Base-by-base conservation (phyloP, 37 sponge, comb jelly and placozoan species). In the Geodia barretti region DNA sequence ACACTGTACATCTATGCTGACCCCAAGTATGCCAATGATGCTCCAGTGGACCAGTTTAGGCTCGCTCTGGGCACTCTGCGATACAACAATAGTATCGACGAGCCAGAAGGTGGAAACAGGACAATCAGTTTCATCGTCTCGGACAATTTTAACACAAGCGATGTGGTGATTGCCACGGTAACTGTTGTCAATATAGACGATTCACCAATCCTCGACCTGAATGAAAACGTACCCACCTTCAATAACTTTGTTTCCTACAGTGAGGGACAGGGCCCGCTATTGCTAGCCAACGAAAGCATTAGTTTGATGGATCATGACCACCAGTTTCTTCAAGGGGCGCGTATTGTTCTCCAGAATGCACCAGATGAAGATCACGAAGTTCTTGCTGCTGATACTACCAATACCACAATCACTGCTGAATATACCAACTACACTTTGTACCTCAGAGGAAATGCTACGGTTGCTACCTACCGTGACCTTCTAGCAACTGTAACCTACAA, bases 61-160 rank as follows among this genome's bases (percentile, higher is more conserved):
- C 75, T 86, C 3, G 97, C 84, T 0, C 77, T 96, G 17, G 58
- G 83, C 39, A 85, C 83, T 24, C 62, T 84, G 8, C 71, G 24
- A 2, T 96, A 90, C 83, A 90, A 90, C 69, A 96, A 96, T 86
- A 79, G 76, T 32, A 76, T 96, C 11, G 91, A 96, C 68, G 93
- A 93, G 63, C 93, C 93, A n/a, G 59, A 61, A 54, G 83, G 73
- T 3, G 94, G 89, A 17, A 31, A 72, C 14, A 73, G 97, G 25
- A 73, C 76, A 0, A 39, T 96, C 35, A 72, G 80, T 24, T 89
- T 96, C 68, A 47, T 83, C 1, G 89, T 90, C 0, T 82, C 90
- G 2, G 97, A 96, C 64, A 79, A 78, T 20, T 43, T 85, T 1
- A 85, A 77, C 33, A 23, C 58, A 20, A 88, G 88, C 40, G 36